A percentile compares a stretch with the other conserved stretches of the same genome.
Evolutionary conservation across 2,113 vertebrate species (phyloP).

Genomic region (Rissa tridactyla): DNA sequence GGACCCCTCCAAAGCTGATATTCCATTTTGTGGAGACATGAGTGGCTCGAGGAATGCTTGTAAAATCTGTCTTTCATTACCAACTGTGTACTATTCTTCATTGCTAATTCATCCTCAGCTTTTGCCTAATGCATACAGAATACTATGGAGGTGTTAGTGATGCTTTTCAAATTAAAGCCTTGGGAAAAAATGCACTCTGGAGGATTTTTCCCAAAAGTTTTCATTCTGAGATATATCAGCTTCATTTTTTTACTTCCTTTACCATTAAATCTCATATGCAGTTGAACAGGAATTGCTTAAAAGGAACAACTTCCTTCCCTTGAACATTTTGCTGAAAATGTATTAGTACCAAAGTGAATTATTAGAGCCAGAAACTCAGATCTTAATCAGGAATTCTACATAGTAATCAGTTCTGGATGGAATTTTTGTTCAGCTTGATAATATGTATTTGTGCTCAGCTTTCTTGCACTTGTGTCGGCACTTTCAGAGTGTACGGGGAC

Average conservation of each 20-base stretch:
- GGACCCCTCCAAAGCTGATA: background rate
- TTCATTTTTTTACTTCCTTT: background rate
- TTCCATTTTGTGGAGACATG: background rate
- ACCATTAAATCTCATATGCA: background rate
- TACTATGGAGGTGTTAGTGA: background rate
- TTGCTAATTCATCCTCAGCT: background rate
- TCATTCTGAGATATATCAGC: background rate
- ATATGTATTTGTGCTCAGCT: background rate
- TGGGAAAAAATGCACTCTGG: background rate
- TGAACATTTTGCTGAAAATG: background rate
- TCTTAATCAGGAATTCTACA: background rate
- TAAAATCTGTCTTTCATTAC: background rate
- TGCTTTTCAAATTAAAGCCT: background rate
- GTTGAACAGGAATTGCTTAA: background rate
- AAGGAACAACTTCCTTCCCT: background rate
- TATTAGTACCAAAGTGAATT: background rate
- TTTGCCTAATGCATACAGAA: background rate
- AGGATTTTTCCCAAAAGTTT: background rate
- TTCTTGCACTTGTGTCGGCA: background rate
- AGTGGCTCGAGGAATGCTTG: background rate
- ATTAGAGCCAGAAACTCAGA: background rate
- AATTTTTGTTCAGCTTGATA: background rate
- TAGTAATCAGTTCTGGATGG: background rate
- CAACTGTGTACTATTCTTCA: background rate
- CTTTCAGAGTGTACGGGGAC: background rate